A percentile compares a stretch with the other conserved stretches of the same genome.
phyloP scores from a whole-genome alignment of 2,797 vertebrate genomes.

The Microhierax caerulescens region DNA sequence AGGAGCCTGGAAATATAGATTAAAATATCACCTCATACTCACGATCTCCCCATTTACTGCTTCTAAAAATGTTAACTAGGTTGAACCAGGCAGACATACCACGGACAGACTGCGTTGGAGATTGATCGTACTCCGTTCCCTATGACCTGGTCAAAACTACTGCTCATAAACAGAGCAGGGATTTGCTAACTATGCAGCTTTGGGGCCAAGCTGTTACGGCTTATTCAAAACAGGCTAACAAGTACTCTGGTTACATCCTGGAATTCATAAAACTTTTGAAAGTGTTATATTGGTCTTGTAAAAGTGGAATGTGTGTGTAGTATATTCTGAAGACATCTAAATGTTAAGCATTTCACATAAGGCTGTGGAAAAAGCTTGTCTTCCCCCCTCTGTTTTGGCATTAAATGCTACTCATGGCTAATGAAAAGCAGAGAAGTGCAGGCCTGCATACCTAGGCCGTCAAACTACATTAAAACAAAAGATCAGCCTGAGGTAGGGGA shows the following conservation, averaged over 20 bases:
- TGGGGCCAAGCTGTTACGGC: conserved; percentile 54
- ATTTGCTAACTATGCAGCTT: conserved; percentile 72
- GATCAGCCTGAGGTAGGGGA: conserved; percentile 41
- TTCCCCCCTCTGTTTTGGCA: conserved; percentile 40
- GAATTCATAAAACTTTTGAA: conserved; percentile 74
- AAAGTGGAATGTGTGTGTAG: conserved; percentile 68
- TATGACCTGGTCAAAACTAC: conserved; percentile 48
- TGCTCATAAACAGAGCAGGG: conserved; percentile 65
- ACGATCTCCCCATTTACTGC: neutral
- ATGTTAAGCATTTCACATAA: conserved; percentile 69
- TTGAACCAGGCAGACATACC: neutral
- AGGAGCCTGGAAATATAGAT: neutral
- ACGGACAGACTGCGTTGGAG: neutral
- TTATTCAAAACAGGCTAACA: conserved; percentile 72
- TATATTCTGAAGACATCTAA: conserved; percentile 55
- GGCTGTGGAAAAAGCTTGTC: conserved; percentile 60
- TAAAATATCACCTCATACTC: conserved; percentile 3
- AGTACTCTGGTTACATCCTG: conserved; percentile 73
- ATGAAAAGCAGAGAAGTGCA: conserved; percentile 72
- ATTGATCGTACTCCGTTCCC: neutral
- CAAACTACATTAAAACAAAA: conserved; percentile 56
- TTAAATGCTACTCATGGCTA: conserved; percentile 55
- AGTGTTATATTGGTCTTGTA: conserved; percentile 71
- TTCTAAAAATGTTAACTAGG: conserved; percentile 38
- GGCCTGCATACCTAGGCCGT: conserved; percentile 48